Conservation (phyloP, 2,888 invertebrate genomes). For the Nomada flava region DNA sequence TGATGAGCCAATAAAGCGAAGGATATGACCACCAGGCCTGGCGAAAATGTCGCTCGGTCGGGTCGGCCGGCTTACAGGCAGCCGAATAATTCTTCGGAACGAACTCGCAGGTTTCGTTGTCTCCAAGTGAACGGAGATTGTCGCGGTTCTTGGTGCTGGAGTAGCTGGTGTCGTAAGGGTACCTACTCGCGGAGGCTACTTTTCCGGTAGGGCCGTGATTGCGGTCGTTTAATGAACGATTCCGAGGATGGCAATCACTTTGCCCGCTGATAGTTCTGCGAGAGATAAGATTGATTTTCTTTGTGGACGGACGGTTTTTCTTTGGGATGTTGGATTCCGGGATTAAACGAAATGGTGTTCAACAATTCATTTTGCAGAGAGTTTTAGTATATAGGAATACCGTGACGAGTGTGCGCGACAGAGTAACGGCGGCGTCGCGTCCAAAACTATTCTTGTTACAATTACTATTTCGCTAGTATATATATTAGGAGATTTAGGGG, state of each 20-base stretch:
- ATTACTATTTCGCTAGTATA: too few relatives aligned
- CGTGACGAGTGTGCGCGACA: too few relatives aligned
- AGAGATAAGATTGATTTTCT: slow-evolving; percentile 6
- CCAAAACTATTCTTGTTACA: too few relatives aligned
- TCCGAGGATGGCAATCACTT: background rate
- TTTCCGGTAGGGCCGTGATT: slow-evolving; percentile 51
- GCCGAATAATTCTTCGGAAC: slow-evolving; percentile 55
- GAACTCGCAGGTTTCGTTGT: slow-evolving; percentile 28
- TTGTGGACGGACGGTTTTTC: background rate
- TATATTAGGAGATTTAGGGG: too few relatives aligned
- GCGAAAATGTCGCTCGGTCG: slow-evolving; percentile 65
- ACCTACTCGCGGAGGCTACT: slow-evolving; percentile 34
- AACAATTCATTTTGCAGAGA: too few relatives aligned
- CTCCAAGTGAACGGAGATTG: slow-evolving; percentile 48
- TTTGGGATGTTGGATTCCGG: background rate
- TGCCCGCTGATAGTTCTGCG: slow-evolving; percentile 14
- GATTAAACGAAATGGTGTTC: too few relatives aligned
- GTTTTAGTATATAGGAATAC: too few relatives aligned
- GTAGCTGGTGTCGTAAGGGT: slow-evolving; percentile 28
- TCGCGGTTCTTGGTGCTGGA: slow-evolving; percentile 1
- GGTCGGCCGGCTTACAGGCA: slow-evolving; percentile 52
- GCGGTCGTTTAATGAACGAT: slow-evolving; percentile 44
- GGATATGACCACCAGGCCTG: slow-evolving; percentile 39
- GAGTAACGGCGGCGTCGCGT: too few relatives aligned
- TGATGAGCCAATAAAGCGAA: slow-evolving; percentile 69